A percentile compares a stretch with the other conserved stretches of the same genome.
These are phyloP conservation scores for Liopterus haemorrhoidalis DNA, from an alignment of 2,888 invertebrate species.

Conservation along the genomic window DNA sequence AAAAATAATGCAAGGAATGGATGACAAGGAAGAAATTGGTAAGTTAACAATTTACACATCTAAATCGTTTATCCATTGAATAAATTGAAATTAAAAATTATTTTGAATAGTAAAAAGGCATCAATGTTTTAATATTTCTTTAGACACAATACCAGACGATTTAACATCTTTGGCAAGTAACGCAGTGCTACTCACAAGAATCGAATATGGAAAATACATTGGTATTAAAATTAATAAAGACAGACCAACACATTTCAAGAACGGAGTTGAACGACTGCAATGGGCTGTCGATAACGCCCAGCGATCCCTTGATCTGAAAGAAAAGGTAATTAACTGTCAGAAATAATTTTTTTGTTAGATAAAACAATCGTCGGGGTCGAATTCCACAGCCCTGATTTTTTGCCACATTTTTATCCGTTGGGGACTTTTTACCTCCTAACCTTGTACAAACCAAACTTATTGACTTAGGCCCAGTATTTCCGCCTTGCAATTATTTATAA, in stretches of 20 bases:
- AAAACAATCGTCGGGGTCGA: too few relatives aligned
- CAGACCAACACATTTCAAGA: conserved; percentile 54
- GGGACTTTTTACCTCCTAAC: too few relatives aligned
- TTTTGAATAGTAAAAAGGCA: too few relatives aligned
- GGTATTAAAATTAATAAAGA: conserved; percentile 62
- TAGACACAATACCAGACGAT: conserved; percentile 33
- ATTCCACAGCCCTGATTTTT: too few relatives aligned
- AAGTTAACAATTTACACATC: conserved; percentile 9
- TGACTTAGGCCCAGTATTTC: too few relatives aligned
- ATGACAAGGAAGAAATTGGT: conserved; percentile 36
- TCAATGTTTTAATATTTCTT: too few relatives aligned
- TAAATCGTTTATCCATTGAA: too few relatives aligned
- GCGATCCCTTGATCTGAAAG: conserved; percentile 58
- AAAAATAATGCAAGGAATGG: conserved; percentile 34
- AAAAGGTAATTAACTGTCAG: too few relatives aligned
- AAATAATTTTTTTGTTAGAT: conserved; percentile 39
- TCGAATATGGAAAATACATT: conserved; percentile 57
- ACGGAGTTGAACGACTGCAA: conserved; percentile 53
- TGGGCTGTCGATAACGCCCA: conserved; percentile 62
- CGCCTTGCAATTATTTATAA: too few relatives aligned
- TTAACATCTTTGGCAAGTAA: conserved; percentile 32
- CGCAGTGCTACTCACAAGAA: conserved; percentile 57
- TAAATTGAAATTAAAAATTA: too few relatives aligned
- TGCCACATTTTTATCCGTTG: too few relatives aligned
- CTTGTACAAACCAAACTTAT: too few relatives aligned